Base-by-base conservation (phyloP, 30 jellyfish, hydroid and myxozoan species). In the Aurelia coerulea region DNA sequence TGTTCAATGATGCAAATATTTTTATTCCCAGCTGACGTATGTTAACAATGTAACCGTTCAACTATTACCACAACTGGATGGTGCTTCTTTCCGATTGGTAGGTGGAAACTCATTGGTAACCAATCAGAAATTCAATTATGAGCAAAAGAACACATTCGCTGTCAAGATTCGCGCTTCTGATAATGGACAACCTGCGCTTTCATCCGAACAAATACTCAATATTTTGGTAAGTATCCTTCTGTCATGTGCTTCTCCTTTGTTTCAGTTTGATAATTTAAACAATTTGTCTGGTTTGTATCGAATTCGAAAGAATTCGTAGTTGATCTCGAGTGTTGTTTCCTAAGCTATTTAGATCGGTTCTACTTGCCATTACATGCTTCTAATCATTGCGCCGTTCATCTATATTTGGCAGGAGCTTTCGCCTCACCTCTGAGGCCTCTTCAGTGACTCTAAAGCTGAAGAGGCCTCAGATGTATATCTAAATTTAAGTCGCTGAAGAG, bases 81-180 rank as follows among this genome's bases (percentile, higher is more conserved):
- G 19, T 34, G 80, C 92, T 58, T 68, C 92, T 2, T 83, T 83
- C 86, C 81, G 85, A 72, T 83, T 83, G 92, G 86, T 12, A 32
- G 73, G 46, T 63, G 92, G 92, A 10, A 73, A 59, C 32, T 69
- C 73, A 3, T 62, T 83, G 62, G 34, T 72, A 71, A 50, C 92
- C 92, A 83, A 83, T 83, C 85, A 83, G 78, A 53, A 50, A n/a
- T 68, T 86, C 68, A 85, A 86, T 58, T 86, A 86, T 71, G 95
- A 86, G 66, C 62, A 68, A 50, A 76, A 68, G 88, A 86, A 63
- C 56, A 29, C 41, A 62, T 77, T 54, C 62, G 9, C 80, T 4
- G 76, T 86, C 83, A 75, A 50, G 49, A 68, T 86, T 68, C 85
- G 80, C 66, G 95, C 90, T n/a, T 49, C 85, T 15, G 95, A 86